Base-by-base conservation (phyloP, 1,140 invertebrate species). In the Whitmania pigra region DNA sequence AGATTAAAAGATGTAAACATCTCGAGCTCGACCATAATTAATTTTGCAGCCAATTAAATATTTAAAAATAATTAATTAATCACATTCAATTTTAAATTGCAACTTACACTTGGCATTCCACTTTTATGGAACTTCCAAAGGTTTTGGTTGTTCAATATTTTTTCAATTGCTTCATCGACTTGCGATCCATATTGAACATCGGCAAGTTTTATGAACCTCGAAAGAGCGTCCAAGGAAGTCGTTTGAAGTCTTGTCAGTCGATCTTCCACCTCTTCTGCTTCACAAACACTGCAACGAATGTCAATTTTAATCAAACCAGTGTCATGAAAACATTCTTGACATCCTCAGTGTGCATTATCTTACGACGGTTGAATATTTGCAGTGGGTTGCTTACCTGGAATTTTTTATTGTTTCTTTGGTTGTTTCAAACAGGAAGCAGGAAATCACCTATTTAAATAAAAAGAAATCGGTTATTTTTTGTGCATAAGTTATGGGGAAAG, bases 231-330 rank as follows among this genome's bases (percentile, higher is more conserved):
- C 11, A 92, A 81, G 77, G 86, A 88, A 27, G 87, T 85, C 31
- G 87, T 83, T 55, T 90, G 75, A 25, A 90, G 80, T 74, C 88
- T 84, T 74, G 88, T 84, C 79, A 89, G 89, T 79, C 88, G 90
- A 18, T 85, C 83, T 78, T 89, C 87, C 76, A 88, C 86, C 78
- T 91, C 89, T 78, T 91, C 89, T 15, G 82, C 75, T 17, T 85
- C 83, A 22, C 84, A 82, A 53, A 79, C 82, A 76, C 85, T 87
- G 72, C 11, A 74, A 77, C 43, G 75, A 75, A 36, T 36, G 31
- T 36, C 6, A n/a, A 36, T 36, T 36, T 36, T 36, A 2, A 36
- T 36, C 6, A 36, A 36, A 36, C 31, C 2, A 36, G n/a, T n/a
- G n/a, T n/a, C n/a, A 36, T 36, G 31, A 36, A 36, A 2, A 36